These are phyloP conservation scores for Chrysotoxum bicinctum DNA, from an alignment of 2,888 invertebrate species.

Conservation along the genomic window DNA sequence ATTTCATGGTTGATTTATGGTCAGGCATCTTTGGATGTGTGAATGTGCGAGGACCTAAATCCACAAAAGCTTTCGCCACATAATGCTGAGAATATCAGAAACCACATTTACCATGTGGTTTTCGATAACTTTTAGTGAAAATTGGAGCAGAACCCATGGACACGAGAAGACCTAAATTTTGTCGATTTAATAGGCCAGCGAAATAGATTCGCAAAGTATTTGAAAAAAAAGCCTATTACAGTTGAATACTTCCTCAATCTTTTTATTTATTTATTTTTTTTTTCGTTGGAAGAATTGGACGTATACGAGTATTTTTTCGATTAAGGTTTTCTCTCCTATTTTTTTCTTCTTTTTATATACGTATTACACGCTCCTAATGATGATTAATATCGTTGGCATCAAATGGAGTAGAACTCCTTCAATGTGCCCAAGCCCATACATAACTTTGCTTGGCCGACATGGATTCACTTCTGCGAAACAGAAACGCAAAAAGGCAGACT, in stretches of 20 bases:
- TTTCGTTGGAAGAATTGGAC: slow-evolving; percentile 28
- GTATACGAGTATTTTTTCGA: slow-evolving; percentile 39
- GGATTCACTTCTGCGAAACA: neutral
- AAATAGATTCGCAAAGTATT: slow-evolving; percentile 31
- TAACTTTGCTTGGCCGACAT: slow-evolving; percentile 29
- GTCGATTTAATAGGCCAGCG: slow-evolving; percentile 48
- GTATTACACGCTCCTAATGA: slow-evolving; percentile 55
- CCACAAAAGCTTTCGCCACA: slow-evolving; percentile 60
- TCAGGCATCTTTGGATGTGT: slow-evolving; percentile 55
- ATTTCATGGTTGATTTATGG: slow-evolving; percentile 73
- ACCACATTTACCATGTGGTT: slow-evolving; percentile 50
- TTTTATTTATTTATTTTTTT: slow-evolving; percentile 37
- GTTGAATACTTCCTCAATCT: slow-evolving; percentile 61
- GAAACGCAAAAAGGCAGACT: slow-evolving; percentile 50
- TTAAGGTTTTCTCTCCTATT: slow-evolving; percentile 4
- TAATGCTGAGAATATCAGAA: slow-evolving; percentile 56
- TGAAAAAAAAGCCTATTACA: slow-evolving; percentile 57
- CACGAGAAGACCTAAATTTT: slow-evolving; percentile 37
- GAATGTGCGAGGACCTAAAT: slow-evolving; percentile 67
- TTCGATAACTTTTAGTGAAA: slow-evolving; percentile 34
- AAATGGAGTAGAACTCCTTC: slow-evolving; percentile 69
- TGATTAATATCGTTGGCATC: slow-evolving; percentile 68
- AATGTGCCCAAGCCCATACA: slow-evolving; percentile 47
- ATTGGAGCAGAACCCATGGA: slow-evolving; percentile 27
- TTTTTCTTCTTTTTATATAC: slow-evolving; percentile 11